A percentile compares a stretch with the other conserved stretches of the same genome.
Conservation (phyloP, 1,140 invertebrate species). For the Aricia agestis region DNA sequence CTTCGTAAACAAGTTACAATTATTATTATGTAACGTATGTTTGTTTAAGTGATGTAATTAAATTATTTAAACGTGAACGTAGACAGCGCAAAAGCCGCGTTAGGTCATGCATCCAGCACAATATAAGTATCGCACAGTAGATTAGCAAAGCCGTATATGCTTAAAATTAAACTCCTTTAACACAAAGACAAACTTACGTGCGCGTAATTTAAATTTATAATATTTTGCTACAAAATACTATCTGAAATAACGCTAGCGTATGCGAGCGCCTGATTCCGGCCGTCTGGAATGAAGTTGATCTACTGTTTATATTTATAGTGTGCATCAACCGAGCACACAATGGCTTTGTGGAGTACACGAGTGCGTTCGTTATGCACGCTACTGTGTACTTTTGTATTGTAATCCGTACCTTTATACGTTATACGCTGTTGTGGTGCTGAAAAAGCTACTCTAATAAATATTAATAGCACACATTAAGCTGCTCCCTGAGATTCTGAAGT, state of each 20-base stretch:
- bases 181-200: no score
- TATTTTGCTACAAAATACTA: no score
- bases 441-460: slow-evolving; percentile 23
- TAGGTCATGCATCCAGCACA: slow-evolving; percentile 7
- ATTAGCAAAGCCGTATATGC: no score
- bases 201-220: no score
- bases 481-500: neutral
- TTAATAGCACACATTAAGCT: slow-evolving; percentile 1
- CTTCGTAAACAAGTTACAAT: no score
- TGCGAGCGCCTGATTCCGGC: no score
- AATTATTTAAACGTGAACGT: slow-evolving; percentile 1
- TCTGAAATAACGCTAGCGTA: no score
- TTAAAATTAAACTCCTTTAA: no score
- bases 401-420: slow-evolving; percentile 21
- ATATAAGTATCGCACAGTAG: no score
- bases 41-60: neutral
- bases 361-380: slow-evolving; percentile 53
- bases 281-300: no score
- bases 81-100: neutral
- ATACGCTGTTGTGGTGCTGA: slow-evolving; percentile 12
- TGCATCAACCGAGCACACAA: slow-evolving; percentile 6
- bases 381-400: slow-evolving; percentile 35
- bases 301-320: no score
- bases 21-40: no score
- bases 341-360: slow-evolving; percentile 41